Evolutionary conservation across 2,113 vertebrate species (phyloP), one percentile per base, ranked within the genome.

Genomic region (Phainopepla nitens): DNA sequence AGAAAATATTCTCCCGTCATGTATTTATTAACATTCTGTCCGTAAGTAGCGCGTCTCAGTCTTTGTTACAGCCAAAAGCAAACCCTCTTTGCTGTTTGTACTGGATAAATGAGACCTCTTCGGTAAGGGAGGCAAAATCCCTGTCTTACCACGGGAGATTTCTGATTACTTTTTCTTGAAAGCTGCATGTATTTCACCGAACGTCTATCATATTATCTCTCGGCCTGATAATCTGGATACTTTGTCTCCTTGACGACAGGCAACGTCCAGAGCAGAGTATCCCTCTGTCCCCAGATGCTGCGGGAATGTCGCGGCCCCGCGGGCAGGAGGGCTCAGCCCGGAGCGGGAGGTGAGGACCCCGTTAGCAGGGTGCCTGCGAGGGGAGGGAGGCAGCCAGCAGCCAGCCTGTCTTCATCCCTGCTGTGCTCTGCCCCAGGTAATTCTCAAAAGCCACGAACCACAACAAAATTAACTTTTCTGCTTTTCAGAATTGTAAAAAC

Each of bases 201-300:
- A 88, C 31, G 22, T 47, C 87, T 62, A 71, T 90, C 29, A 23
- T 89, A 92, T 92, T 87, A 76, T 82, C 7, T 2, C 61, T 82
- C 9, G 15, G 35, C 49, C 66, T 24, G 73, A 81, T 49, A 50
- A 89, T n/a, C 68, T 93, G 82, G 90, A 61, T 85, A 41, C 79
- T 91, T 53, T 22, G 39, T 97, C 97, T 96, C 96, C 90, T 25
- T 96, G 97, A 85, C 89, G 68, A 97, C 97, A 91, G 86, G 91
- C 76, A 93, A 91, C 87, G 89, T 82, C 68, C 89, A 75, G 58
- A 27, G 9, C 53, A 51, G 73, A 87, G 68, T 7, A 54, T 64
- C 94, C 94, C 49, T 13, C 2, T 3, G 81, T 31, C 27, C 6
- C 73, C 81, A 41, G 27, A 66, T 75, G 23, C 58, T 57, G 50